Percentiles rank a stretch among this genome's conserved stretches.
phyloP scores from a whole-genome alignment of 2,113 vertebrate genomes.

The Hypocryptadius cinnamomeus region DNA sequence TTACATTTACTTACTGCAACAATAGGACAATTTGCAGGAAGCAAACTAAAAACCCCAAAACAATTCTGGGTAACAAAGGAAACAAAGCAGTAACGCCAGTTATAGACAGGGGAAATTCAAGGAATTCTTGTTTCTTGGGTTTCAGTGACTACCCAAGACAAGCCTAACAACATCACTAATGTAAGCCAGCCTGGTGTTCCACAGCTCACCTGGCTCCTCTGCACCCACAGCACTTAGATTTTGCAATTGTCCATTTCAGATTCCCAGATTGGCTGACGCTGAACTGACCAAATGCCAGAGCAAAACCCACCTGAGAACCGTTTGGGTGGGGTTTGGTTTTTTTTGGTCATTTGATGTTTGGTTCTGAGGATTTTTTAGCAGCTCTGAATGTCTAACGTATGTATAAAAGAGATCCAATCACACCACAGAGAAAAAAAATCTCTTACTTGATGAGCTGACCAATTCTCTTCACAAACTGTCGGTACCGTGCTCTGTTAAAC shows the following conservation, averaged over 20 bases:
- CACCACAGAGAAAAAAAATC: not conserved
- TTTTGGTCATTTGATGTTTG: not conserved
- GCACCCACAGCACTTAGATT: not conserved
- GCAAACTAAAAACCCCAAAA: not conserved
- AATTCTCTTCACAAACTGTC: conserved; percentile 93
- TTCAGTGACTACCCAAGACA: not conserved
- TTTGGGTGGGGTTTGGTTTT: accelerated
- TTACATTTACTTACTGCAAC: not conserved
- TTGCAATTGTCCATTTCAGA: not conserved
- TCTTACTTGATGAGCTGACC: conserved; percentile 90
- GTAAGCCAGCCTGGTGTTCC: not conserved
- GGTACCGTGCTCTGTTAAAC: conserved; percentile 90
- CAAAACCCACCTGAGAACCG: not conserved
- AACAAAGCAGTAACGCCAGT: not conserved
- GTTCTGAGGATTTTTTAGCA: not conserved
- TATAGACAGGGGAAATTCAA: not conserved
- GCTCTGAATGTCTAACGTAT: not conserved
- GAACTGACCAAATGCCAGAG: not conserved
- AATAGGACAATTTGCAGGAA: not conserved
- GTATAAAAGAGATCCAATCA: not conserved
- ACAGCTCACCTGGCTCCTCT: not conserved
- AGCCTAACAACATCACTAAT: not conserved
- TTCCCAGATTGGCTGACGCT: not conserved
- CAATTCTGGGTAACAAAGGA: accelerated
- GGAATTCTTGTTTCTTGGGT: not conserved